Evolutionary conservation across 2,113 vertebrate genomes (phyloP), one percentile per base, ranked within the genome.

Genomic region (Arothron firmamentum): DNA sequence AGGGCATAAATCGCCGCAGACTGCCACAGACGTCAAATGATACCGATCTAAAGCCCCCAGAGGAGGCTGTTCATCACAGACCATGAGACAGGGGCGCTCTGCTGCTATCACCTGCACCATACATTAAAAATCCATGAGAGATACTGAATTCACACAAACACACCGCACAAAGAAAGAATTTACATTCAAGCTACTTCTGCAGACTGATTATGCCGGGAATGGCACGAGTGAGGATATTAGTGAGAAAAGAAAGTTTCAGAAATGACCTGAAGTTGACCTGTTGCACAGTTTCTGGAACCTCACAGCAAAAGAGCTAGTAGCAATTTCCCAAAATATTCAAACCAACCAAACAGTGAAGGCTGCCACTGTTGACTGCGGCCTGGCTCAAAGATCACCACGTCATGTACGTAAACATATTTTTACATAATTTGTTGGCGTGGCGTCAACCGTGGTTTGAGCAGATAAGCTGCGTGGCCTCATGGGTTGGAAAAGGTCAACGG

Each of bases 1-100:
- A 75, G 75, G 71, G 47, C 69, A 75, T 74, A 67, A 75, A 80
- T 84, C 68, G 75, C 38, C 28, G 45, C 14, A 56, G 47, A 67
- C 49, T 75, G 49, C 58, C 41, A 59, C 53, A 45, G 34, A 62
- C 72, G 75, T 79, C 77, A 62, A 75, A 70, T 6, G 16, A 78
- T 71, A 69, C 69, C 56, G 70, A 80, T 71, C 66, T 74, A 52
- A 74, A 56, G 60, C 70, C 66, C 71, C 59, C 4, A 5, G 28
- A 56, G 69, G 55, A 31, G 50, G 56, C 15, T 55, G 49, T 62
- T 74, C 56, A 70, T 74, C 70, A 9, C 6, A 23, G 16, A 21
- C 62, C 56, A 20, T 62, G 54, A 69, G 56, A 48, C 63, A 47
- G 21, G 4, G 31, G 41, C 25, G 28, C 68, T 65, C 60, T 67